Evolutionary conservation across 2,797 vertebrate genomes (phyloP).

Genomic region (Pteronotus mesoamericanus): DNA sequence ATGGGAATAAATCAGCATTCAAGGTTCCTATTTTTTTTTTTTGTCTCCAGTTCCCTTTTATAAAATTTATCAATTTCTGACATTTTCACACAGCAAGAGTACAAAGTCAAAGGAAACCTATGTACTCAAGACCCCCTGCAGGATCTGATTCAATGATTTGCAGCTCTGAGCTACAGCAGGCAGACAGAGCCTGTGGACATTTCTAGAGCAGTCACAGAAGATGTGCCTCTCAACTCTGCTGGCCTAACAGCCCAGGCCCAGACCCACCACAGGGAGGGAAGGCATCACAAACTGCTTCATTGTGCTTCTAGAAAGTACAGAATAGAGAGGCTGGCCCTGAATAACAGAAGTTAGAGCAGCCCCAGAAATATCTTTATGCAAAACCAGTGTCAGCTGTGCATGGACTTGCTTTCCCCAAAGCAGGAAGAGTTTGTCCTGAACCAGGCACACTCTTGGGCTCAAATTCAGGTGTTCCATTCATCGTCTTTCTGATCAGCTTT

Average conservation of each 20-base stretch:
- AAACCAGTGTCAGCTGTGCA: background rate
- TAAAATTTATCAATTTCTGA: slow-evolving; percentile 63
- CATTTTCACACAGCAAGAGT: slow-evolving; percentile 49
- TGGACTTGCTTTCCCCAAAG: background rate
- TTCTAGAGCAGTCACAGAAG: slow-evolving; percentile 10
- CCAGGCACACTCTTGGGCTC: background rate
- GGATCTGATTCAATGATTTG: slow-evolving; percentile 34
- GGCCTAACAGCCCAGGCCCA: background rate
- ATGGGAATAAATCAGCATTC: slow-evolving; percentile 58
- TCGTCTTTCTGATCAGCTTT: background rate
- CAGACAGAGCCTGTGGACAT: slow-evolving; percentile 12
- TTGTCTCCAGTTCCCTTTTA: slow-evolving; percentile 29
- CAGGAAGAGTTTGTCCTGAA: background rate
- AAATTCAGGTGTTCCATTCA: background rate
- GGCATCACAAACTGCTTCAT: background rate
- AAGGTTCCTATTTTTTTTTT: background rate
- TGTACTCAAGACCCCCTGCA: background rate
- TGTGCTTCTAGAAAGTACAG: slow-evolving; percentile 15
- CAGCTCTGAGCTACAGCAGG: slow-evolving; percentile 54
- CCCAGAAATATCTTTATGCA: slow-evolving; percentile 16
- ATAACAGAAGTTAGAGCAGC: background rate
- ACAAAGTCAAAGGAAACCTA: slow-evolving; percentile 60
- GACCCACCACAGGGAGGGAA: background rate
- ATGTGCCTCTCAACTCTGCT: background rate
- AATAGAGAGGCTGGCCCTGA: slow-evolving; percentile 33